phyloP scores from a whole-genome alignment of 2,797 vertebrate species.

The Luscinia megarhynchos region DNA sequence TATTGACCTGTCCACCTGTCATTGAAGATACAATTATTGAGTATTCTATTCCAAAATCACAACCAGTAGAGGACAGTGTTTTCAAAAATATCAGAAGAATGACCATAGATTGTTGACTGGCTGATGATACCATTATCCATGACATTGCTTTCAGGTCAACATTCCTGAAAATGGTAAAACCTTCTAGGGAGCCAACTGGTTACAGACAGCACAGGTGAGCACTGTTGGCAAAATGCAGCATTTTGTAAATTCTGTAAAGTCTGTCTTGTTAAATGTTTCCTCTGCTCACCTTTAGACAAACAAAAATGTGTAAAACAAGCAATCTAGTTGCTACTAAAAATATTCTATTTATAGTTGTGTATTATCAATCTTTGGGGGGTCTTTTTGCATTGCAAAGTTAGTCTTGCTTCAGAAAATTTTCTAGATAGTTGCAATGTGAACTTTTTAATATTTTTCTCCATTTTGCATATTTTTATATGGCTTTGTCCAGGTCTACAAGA shows the following conservation, averaged over 20 bases:
- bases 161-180: not conserved
- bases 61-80: slow-evolving; percentile 53
- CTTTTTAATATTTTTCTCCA: not conserved
- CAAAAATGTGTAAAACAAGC: not conserved
- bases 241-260: not conserved
- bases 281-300: not conserved
- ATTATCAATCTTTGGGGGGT: not conserved
- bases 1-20: not conserved
- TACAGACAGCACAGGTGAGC: not conserved
- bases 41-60: not conserved
- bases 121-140: not conserved
- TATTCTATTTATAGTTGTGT: not conserved
- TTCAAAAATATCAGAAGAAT: slow-evolving; percentile 26
- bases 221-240: not conserved
- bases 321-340: not conserved
- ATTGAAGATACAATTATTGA: not conserved
- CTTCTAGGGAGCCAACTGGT: not conserved
- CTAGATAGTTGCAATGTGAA: not conserved
- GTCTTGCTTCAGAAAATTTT: not conserved
- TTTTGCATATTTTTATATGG: not conserved
- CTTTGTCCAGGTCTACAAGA: not conserved
- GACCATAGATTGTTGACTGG: not conserved
- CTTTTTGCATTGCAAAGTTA: not conserved
- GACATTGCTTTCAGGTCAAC: not conserved
- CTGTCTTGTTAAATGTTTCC: not conserved